A percentile compares a stretch with the other conserved stretches of the same genome.
Evolutionary conservation across 2,113 vertebrate genomes (phyloP).

Genomic region (Carollia perspicillata): DNA sequence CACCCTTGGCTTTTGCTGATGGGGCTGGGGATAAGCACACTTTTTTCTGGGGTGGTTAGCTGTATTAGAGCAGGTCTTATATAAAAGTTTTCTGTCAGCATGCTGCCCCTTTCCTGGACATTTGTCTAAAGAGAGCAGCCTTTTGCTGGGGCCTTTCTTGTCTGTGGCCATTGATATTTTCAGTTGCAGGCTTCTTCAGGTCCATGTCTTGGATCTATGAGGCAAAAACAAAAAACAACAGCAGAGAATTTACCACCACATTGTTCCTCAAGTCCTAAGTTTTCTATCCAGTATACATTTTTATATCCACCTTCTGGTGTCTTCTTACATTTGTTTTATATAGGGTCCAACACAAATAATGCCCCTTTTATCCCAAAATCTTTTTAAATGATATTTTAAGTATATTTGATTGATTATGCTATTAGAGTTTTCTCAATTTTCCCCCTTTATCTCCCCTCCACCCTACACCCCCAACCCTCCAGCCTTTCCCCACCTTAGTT

Average conservation of each 20-base stretch:
- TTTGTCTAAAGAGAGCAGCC: background rate
- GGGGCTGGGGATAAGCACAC: background rate
- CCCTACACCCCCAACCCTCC: too few relatives aligned
- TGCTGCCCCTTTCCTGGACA: background rate
- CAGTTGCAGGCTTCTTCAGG: conserved; percentile 9
- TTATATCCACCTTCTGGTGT: background rate
- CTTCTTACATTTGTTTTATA: background rate
- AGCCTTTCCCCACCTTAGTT: too few relatives aligned
- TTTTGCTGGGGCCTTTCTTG: background rate
- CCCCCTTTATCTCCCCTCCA: too few relatives aligned
- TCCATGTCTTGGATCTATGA: background rate
- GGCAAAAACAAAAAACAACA: background rate
- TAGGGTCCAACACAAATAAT: too few relatives aligned
- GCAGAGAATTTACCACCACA: background rate
- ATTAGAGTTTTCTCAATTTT: too few relatives aligned
- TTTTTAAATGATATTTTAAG: too few relatives aligned
- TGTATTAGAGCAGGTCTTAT: background rate
- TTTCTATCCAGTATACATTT: background rate
- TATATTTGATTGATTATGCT: too few relatives aligned
- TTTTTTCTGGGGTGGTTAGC: background rate
- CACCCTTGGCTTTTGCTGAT: background rate
- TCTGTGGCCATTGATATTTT: background rate
- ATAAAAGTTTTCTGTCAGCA: background rate
- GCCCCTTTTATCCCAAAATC: too few relatives aligned
- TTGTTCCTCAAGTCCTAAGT: background rate